Percentiles rank a stretch among this genome's conserved stretches.
Evolutionary conservation across 2,888 invertebrate species (phyloP).

Genomic region (Pemphredon lugubris): DNA sequence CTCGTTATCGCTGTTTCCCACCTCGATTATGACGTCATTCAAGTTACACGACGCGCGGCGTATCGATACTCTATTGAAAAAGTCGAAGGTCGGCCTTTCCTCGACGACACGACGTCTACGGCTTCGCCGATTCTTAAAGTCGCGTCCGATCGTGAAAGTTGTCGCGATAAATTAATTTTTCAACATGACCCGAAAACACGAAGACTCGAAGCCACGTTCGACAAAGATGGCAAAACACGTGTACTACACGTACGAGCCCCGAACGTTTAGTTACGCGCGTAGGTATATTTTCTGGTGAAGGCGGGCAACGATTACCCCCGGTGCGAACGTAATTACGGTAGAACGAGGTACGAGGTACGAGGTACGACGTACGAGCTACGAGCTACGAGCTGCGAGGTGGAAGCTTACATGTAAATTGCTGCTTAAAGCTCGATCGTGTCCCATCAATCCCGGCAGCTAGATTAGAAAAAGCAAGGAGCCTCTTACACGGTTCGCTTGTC

Average conservation of each 20-base stretch:
- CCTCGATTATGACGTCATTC: slow-evolving; percentile 71
- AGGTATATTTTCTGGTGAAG: slow-evolving; percentile 59
- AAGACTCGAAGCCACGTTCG: slow-evolving; percentile 3
- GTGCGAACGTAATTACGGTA: slow-evolving; percentile 71
- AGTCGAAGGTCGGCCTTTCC: slow-evolving; percentile 46
- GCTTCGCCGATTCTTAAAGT: slow-evolving; percentile 51
- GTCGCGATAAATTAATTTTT: slow-evolving; percentile 28
- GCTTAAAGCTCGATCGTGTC: slow-evolving; percentile 74
- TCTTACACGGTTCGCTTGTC: slow-evolving; percentile 60
- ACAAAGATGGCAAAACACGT: slow-evolving; percentile 14
- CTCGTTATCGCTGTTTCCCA: slow-evolving; percentile 69
- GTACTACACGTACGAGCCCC: slow-evolving; percentile 44
- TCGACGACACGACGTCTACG: slow-evolving; percentile 28
- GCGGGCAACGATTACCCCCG: slow-evolving; percentile 63
- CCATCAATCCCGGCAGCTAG: slow-evolving; percentile 67
- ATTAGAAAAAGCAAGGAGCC: slow-evolving; percentile 71
- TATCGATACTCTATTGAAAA: slow-evolving; percentile 56
- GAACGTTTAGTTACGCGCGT: slow-evolving; percentile 33
- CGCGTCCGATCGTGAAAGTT: slow-evolving; percentile 63
- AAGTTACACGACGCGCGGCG: slow-evolving; percentile 66
- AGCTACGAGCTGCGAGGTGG: slow-evolving; percentile 59
- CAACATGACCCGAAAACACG: slow-evolving; percentile 15
- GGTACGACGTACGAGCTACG: no score
- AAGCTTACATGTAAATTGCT: slow-evolving; percentile 78
- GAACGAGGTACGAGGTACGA: no score